Conservation (phyloP, 1,140 invertebrate species). For the Globodera rostochiensis region DNA sequence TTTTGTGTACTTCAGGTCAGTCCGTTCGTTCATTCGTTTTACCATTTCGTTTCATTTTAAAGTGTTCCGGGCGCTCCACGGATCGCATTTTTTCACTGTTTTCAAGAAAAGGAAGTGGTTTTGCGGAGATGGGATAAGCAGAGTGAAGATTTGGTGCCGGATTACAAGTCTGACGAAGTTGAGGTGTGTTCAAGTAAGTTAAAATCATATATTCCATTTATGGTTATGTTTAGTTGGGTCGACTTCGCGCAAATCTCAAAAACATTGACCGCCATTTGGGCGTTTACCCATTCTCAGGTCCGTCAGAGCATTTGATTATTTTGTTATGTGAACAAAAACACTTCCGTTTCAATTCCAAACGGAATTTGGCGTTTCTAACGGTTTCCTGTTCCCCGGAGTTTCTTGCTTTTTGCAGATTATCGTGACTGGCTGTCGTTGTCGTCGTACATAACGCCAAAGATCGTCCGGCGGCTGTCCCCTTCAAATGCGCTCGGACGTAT, state of each 20-base stretch:
- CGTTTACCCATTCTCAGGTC: slow-evolving; percentile 76
- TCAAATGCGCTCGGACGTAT: slow-evolving; percentile 48
- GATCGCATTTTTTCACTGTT: slow-evolving; percentile 86
- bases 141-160: slow-evolving; percentile 65
- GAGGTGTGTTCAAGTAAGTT: slow-evolving; percentile 65
- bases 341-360: too few relatives aligned
- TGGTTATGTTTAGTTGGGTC: slow-evolving; percentile 62
- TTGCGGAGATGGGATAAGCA: slow-evolving; percentile 80
- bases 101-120: slow-evolving; percentile 80
- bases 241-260: slow-evolving; percentile 75
- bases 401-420: slow-evolving; percentile 73
- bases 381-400: too few relatives aligned
- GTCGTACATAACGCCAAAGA: slow-evolving; percentile 74
- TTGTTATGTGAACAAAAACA: too few relatives aligned
- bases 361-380: too few relatives aligned
- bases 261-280: slow-evolving; percentile 82
- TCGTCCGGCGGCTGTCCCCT: slow-evolving; percentile 54
- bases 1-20: slow-evolving; percentile 75
- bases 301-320: not conserved
- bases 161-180: slow-evolving; percentile 70
- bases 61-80: slow-evolving; percentile 74
- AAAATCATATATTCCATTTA: slow-evolving; percentile 25
- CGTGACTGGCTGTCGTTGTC: slow-evolving; percentile 83
- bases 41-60: slow-evolving; percentile 68
- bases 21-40: not conserved